Base-by-base conservation (phyloP, 2,888 invertebrate species). In the Lissocephala sabroskyi region DNA sequence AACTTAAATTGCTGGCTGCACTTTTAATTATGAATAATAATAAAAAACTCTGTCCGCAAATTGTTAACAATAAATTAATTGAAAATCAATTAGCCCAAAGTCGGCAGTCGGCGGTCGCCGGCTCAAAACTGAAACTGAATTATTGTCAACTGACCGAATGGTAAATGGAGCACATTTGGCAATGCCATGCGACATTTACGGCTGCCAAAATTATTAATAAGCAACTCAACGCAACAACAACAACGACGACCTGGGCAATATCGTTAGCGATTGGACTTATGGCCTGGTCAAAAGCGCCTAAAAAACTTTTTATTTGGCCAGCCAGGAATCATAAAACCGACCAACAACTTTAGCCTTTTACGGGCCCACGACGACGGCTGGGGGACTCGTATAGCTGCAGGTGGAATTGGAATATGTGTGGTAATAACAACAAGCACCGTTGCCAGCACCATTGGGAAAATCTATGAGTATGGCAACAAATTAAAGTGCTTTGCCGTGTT, bases 121-220 rank as follows among this genome's bases (percentile, higher is more conserved):
- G 17, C 18, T 40, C 55, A 28, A 47, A 43, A 41, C 13, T 42
- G 41, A 40, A 49, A 42, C 56, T 65, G 65, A 67, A 77, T 77
- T 77, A 67, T 67, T 77, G 77, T 67, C 66, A 67, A 67, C 65
- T 76, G 65, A n/a, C 65, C 52, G 64, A 76, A 76, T 76, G 54
- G 74, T 57, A 60, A 64, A 73, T 62, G 65, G 65, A 37, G 50
- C 70, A 65, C 77, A 66, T 74, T 64, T 76, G 74, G 70, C 68
- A 71, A 77, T 77, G 66, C 70, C 65, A 43, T 66, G 66, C 52
- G 54, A 65, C 70, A 77, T 70, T 77, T 67, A 77, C 74, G 57
- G 66, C 58, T 35, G 16, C 13, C 23, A 47, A 65, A 53, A 62
- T 57, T 62, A 62, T 62, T 65, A 62, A 62, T 62, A 62, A 62